Percentiles rank a stretch among this genome's conserved stretches.
phyloP scores from a whole-genome alignment of 1,140 invertebrate genomes.

The Sycophaga agraensis region DNA sequence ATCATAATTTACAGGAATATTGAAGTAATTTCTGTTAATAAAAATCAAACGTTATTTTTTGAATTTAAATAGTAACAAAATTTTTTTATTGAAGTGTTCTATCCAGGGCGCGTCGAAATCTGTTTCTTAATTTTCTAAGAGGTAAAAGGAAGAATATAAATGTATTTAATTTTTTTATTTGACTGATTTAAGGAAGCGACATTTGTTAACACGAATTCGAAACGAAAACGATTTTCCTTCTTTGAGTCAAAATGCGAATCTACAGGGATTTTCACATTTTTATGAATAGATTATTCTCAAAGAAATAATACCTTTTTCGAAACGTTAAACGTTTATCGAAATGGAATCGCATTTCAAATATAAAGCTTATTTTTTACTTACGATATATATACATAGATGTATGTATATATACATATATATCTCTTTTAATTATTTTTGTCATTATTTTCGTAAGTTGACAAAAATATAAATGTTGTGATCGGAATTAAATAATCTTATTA shows the following conservation, averaged over 20 bases:
- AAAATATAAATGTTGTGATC: slow-evolving; percentile 22
- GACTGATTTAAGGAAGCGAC: slow-evolving; percentile 12
- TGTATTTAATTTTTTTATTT: slow-evolving; percentile 23
- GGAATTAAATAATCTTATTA: slow-evolving; percentile 24
- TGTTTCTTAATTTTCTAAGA: slow-evolving; percentile 26
- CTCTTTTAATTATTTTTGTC: slow-evolving; percentile 27
- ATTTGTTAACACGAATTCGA: slow-evolving; percentile 10
- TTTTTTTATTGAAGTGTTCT: too few relatives aligned
- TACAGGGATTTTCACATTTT: slow-evolving; percentile 10
- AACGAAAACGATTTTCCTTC: slow-evolving; percentile 16
- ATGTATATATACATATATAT: too few relatives aligned
- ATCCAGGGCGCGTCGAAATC: slow-evolving; percentile 20
- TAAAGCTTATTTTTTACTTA: slow-evolving; percentile 21
- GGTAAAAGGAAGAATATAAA: slow-evolving; percentile 12
- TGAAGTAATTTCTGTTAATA: too few relatives aligned
- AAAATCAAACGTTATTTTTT: neutral
- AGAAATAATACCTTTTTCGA: slow-evolving; percentile 11
- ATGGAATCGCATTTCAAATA: slow-evolving; percentile 3
- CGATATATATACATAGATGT: slow-evolving; percentile 7
- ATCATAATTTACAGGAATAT: too few relatives aligned
- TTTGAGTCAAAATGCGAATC: slow-evolving; percentile 5
- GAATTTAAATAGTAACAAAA: slow-evolving; percentile 14
- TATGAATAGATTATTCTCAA: slow-evolving; percentile 9
- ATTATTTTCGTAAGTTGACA: slow-evolving; percentile 13
- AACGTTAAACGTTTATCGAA: neutral